phyloP scores from a whole-genome alignment of 2,113 vertebrate species.

The Nyctereutes procyonoides region DNA sequence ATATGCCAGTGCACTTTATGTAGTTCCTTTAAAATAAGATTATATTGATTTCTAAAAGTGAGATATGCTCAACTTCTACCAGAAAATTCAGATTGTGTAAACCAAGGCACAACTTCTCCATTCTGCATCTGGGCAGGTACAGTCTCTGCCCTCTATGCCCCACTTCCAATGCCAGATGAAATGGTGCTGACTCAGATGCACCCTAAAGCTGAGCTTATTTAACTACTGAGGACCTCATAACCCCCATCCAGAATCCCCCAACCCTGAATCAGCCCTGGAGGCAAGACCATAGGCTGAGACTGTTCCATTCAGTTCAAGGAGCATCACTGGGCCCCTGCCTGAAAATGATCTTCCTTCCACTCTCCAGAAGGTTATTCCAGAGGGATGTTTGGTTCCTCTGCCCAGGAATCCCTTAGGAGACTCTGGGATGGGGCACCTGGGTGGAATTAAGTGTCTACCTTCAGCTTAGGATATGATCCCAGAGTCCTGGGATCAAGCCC shows the following conservation, averaged over 20 bases:
- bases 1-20: not conserved
- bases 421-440: not conserved
- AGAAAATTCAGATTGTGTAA: not conserved
- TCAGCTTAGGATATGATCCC: no score
- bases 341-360: not conserved
- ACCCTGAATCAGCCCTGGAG: not conserved
- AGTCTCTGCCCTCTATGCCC: rapidly evolving
- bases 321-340: not conserved
- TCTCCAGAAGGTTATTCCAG: not conserved
- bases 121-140: not conserved
- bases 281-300: not conserved
- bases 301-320: not conserved
- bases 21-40: not conserved
- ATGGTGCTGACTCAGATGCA: no score
- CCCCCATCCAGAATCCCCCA: not conserved
- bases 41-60: not conserved
- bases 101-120: not conserved
- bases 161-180: not conserved
- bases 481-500: no score
- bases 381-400: not conserved
- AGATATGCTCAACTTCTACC: not conserved
- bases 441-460: no score
- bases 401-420: not conserved
- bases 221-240: not conserved
- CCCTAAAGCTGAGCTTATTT: not conserved